Base-by-base conservation (phyloP, 2,113 vertebrate species). In the Trematocara unimaculatum region DNA sequence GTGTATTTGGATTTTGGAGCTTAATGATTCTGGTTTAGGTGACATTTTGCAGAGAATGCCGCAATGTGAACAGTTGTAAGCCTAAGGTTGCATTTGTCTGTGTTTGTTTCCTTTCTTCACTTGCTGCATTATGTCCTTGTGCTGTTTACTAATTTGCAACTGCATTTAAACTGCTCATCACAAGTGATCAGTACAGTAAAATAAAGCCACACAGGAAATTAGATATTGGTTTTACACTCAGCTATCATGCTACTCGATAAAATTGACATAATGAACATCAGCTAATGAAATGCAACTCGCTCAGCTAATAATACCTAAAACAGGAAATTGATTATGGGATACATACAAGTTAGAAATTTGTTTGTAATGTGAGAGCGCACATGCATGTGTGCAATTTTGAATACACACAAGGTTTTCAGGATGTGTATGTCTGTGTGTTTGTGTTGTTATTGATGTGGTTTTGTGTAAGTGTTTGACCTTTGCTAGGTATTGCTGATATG, bases 251-350 rank as follows among this genome's bases (percentile, higher is more conserved):
- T 89, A 91, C 92, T 95, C 92, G 74, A 93, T 94, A 72, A 84
- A 64, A 84, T 54, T 60, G 80, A 33, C 83, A 84, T 87, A 89
- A 94, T 81, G 92, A 91, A 88, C 78, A 82, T 55, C 58, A 82
- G 9, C 83, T 92, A 89, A 90, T 89, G 67, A 51, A 88, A 91
- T 55, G 56, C 87, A 91, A 56, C 70, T 42, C 29, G 31, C 91
- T 89, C 42, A 51, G 72, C 86, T 81, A 89, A 92, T 90, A 88
- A 90, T 84, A 87, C 88, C 85, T 85, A 88, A 83, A 93, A 78
- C 23, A 88, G 91, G 84, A 93, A 93, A 94, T 92, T 86, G 87
- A 94, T 85, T 87, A 81, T 88, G 17, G 84, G 85, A 79, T 81
- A n/a, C 47, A 77, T 83, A 77, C 80, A 4, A 49, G 5, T 51